Evolutionary conservation across 2,888 invertebrate species (phyloP).

Genomic region (Dascillus cervinus): DNA sequence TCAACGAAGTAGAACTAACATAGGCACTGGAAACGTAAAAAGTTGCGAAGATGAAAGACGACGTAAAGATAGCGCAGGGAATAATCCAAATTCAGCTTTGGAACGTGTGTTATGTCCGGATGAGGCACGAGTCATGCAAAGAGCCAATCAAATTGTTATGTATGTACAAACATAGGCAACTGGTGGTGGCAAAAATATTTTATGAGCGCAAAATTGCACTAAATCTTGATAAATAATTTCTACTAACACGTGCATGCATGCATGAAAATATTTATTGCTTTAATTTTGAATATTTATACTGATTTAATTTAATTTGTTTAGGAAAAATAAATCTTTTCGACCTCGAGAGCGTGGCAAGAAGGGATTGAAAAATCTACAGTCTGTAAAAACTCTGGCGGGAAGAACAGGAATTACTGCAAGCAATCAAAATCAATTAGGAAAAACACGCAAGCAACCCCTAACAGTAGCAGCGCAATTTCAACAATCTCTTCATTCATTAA

Average conservation of each 20-base stretch:
- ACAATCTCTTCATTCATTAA: conserved; percentile 81
- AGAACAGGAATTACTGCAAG: conserved; percentile 57
- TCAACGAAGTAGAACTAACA: conserved; percentile 19
- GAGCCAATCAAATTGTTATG: conserved; percentile 83
- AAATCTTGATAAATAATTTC: too few species aligned
- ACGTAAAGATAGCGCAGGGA: conserved; percentile 32
- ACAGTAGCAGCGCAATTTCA: conserved; percentile 95
- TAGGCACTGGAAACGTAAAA: conserved; percentile 36
- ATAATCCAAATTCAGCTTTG: conserved; percentile 44
- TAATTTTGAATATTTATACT: too few species aligned
- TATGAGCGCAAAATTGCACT: too few species aligned
- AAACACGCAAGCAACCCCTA: conserved; percentile 77
- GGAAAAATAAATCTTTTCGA: conserved; percentile 89
- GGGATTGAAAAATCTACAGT: conserved; percentile 83
- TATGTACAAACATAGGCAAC: too few species aligned
- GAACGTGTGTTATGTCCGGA: conserved; percentile 59
- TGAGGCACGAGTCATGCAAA: conserved; percentile 74
- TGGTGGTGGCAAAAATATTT: too few species aligned
- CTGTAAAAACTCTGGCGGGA: conserved; percentile 84
- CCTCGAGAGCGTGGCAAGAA: conserved; percentile 81
- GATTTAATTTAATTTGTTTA: conserved; percentile 37
- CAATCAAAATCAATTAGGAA: conserved; percentile 44
- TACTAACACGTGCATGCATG: conserved; percentile 16
- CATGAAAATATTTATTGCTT: too few species aligned
- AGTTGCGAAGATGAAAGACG: conserved; percentile 36